Base-by-base conservation (phyloP, 2,113 vertebrate species). In the Nannospalax galili region DNA sequence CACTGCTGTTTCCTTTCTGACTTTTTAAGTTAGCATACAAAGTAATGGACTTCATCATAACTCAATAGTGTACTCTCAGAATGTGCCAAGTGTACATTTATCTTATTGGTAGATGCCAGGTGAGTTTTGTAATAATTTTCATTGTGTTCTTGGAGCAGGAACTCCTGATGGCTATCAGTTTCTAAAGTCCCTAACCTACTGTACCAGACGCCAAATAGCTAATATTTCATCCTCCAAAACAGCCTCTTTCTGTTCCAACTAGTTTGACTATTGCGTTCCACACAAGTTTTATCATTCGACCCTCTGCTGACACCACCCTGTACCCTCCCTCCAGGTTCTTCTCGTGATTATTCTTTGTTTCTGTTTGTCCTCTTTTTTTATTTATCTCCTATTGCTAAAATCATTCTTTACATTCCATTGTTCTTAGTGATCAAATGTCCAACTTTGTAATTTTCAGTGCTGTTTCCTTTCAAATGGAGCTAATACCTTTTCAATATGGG, bases 401-500 rank as follows among this genome's bases (percentile, higher is more conserved):
- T 91, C 28, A 74, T 93, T 81, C 64, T 85, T 11, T 85, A 17
- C 48, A 65, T 58, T 88, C 22, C 42, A 10, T 64, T 84, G 87
- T 79, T 35, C 69, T 89, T 69, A 28, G 40, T 78, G 40, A 42
- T 88, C 67, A 67, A 9, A 91, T 82, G 86, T 72, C 92, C 24
- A 42, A 35, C 62, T 88, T 84, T 88, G 4, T 81, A 72, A 88
- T 58, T 80, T 96, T 86, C n/a, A 88, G 5, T 67, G 74, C 62
- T 69, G 11, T 75, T 75, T 95, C 88, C 35, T 58, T 89, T 42
- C 26, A 35, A 22, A 62, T 58, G 35, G 8, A 90, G 79, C 56
- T 87, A 90, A 87, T 42, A 37, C 37, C 5, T 94, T 93, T 94
- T 94, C n/a, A 74, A 78, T 56, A 88, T 26, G 82, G 20, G 37